These are phyloP conservation scores for Cyclophora punctaria DNA, from an alignment of 2,888 invertebrate species.

Conservation along the genomic window DNA sequence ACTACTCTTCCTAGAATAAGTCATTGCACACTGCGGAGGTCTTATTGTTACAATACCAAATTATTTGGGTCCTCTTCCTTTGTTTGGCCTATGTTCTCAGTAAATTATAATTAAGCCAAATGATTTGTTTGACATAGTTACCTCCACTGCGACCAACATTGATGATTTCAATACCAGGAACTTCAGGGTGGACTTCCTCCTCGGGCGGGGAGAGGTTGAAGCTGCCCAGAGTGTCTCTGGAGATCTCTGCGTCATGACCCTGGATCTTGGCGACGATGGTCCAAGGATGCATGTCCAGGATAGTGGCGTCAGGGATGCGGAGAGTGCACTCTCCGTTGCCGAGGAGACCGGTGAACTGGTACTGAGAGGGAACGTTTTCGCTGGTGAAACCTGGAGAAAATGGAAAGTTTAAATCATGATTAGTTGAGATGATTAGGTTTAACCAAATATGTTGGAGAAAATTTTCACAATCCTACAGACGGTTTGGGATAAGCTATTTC, in stretches of 20 bases:
- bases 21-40: too few relatives aligned
- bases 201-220: not conserved
- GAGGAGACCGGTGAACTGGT: constrained; percentile 17
- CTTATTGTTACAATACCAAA: too few relatives aligned
- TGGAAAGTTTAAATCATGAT: too few relatives aligned
- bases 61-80: too few relatives aligned
- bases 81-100: too few relatives aligned
- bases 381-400: constrained; percentile 40
- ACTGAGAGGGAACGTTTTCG: constrained; percentile 27
- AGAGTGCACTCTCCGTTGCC: constrained; percentile 32
- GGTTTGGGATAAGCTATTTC: too few relatives aligned
- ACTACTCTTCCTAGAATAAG: too few relatives aligned
- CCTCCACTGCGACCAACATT: not conserved
- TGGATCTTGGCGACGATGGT: constrained; percentile 38
- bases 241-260: constrained; percentile 34
- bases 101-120: too few relatives aligned
- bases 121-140: not conserved
- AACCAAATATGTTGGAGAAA: too few relatives aligned
- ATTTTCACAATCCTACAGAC: too few relatives aligned
- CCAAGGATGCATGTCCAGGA: constrained; percentile 46
- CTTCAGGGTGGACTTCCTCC: not conserved
- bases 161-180: not conserved
- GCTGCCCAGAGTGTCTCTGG: constrained; percentile 22
- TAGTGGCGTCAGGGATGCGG: constrained; percentile 21
- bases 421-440: too few relatives aligned